Conservation (phyloP, 1,140 invertebrate genomes). For the Bursaphelenchus mucronatus region DNA sequence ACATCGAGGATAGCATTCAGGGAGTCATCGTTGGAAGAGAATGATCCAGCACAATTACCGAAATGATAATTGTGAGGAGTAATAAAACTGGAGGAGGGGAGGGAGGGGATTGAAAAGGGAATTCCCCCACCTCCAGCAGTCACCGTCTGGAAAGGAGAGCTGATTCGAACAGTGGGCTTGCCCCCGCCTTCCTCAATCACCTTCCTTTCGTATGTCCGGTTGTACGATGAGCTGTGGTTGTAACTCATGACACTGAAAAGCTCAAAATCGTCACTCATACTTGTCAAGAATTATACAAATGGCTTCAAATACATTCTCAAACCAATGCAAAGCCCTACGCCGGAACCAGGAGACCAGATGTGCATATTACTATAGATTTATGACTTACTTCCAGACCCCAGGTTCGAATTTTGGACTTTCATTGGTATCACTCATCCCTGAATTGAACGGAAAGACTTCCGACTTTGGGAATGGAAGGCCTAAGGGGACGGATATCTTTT, state of each 20-base stretch:
- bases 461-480: too few species aligned
- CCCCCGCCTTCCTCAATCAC: constrained; percentile 43
- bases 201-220: constrained; percentile 45
- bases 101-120: not conserved
- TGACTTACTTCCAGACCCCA: too few species aligned
- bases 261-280: not conserved
- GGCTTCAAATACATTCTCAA: constrained; percentile 7
- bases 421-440: too few species aligned
- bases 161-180: constrained; percentile 18
- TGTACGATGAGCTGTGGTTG: constrained; percentile 48
- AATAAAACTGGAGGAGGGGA: constrained; percentile 32
- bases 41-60: constrained; percentile 39
- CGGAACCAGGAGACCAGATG: not conserved
- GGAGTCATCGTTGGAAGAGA: constrained; percentile 33
- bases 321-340: not conserved
- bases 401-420: too few species aligned
- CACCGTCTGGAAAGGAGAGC: constrained; percentile 36
- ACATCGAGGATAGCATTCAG: constrained; percentile 36
- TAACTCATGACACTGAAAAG: constrained; percentile 27
- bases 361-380: too few species aligned
- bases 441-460: too few species aligned
- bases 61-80: constrained; percentile 49
- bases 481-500: too few species aligned
- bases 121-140: constrained; percentile 6
- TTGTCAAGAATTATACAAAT: constrained; percentile 1